Conservation (phyloP, 2,113 vertebrate genomes). For the Psilopsiagon aymara region DNA sequence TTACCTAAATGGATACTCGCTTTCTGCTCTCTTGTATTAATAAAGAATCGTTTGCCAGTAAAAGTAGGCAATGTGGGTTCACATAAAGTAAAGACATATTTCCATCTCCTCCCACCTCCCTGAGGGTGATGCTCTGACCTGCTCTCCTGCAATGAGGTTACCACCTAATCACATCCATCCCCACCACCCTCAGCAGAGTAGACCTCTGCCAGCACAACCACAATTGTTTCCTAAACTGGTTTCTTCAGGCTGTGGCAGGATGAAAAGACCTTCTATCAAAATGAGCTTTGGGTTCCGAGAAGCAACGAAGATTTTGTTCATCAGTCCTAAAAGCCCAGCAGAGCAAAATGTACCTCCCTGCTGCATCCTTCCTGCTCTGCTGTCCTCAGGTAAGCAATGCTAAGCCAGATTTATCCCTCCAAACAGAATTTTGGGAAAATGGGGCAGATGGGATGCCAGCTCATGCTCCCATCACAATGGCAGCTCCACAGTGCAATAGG, state of each 20-base stretch:
- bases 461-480: not conserved
- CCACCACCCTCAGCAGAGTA: not conserved
- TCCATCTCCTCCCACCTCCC: not conserved
- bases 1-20: not conserved
- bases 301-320: not conserved
- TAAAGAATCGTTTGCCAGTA: not conserved
- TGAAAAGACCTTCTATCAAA: not conserved
- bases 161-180: not conserved
- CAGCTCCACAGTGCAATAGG: not conserved
- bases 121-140: not conserved
- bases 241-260: not conserved
- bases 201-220: not conserved
- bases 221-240: not conserved
- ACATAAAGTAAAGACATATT: not conserved
- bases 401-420: slow-evolving; percentile 12
- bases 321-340: not conserved
- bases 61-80: not conserved
- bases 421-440: not conserved
- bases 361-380: not conserved
- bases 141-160: not conserved
- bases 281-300: not conserved
- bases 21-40: not conserved
- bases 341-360: not conserved
- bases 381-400: not conserved
- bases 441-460: slow-evolving; percentile 35